Evolutionary conservation across 2,113 vertebrate species (phyloP), one percentile per base, ranked within the genome.

Genomic region (Hiodon tergisus): DNA sequence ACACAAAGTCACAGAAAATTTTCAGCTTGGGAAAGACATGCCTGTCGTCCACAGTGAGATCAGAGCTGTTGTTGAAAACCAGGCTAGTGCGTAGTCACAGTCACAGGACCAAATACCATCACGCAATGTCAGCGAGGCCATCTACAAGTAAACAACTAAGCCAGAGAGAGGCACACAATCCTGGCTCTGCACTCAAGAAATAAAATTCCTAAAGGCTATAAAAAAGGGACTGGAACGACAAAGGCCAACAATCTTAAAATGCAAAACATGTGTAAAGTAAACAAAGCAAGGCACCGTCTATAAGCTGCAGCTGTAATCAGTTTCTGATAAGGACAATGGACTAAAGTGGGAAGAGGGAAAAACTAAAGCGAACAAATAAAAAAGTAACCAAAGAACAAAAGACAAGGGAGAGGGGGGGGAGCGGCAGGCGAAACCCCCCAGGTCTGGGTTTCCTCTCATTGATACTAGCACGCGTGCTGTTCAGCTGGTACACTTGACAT

Each of bases 401-500:
- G 79, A 81, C 72, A 79, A 80, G 78, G 83, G 74, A 71, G 78
- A 76, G 81, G n/a, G 68, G 13, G 72, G 80, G 76, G 75, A 81
- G 81, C 78, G 81, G 74, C 78, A 81, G 81, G 73, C 76, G 62
- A 74, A 87, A 78, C 54, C 71, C n/a, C 69, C 80, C 81, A 81
- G 83, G 85, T 81, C 82, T 78, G 76, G 67, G 76, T 53, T 57
- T 6, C 14, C 50, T 69, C 51, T n/a, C n/a, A n/a, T 7, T 4
- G 50, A 69, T 69, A 69, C 2, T 60, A 14, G 31, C 58, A 76
- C 6, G 71, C 60, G 69, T 74, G 79, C 78, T 77, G 67, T 83
- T 76, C 77, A 85, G 83, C 75, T 84, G 82, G 82, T 88, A 85
- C 81, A 88, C 82, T 90, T 91, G 90, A 91, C 92, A 92, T 92